A percentile compares a stretch with the other conserved stretches of the same genome.
Evolutionary conservation across 2,113 vertebrate genomes (phyloP).

Genomic region (Dunckerocampus dactyliophorus): DNA sequence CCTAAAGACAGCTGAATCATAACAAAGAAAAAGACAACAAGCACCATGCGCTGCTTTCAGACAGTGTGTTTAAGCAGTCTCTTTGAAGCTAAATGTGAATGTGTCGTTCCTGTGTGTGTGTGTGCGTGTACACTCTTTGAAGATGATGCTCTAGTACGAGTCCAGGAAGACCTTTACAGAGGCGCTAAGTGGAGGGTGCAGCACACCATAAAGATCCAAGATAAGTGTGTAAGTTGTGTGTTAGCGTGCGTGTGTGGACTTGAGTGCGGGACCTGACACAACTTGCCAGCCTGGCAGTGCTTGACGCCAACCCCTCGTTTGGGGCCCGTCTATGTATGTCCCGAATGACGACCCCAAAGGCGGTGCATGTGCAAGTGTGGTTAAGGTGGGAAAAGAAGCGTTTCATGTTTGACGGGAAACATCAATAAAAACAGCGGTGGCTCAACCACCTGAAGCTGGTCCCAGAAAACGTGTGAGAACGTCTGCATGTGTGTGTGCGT

Average conservation of each 20-base stretch:
- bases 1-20: conserved; percentile 30
- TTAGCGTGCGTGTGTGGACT: conserved; percentile 20
- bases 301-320: conserved; percentile 65
- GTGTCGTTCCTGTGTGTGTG: conserved; percentile 19
- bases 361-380: conserved; percentile 49
- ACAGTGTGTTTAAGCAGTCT: conserved; percentile 53
- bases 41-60: conserved; percentile 46
- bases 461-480: conserved; percentile 21
- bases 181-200: conserved; percentile 69
- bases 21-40: conserved; percentile 34
- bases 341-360: conserved; percentile 62
- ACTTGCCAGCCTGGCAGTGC: conserved; percentile 54
- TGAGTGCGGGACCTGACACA: conserved; percentile 57
- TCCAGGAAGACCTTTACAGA: conserved; percentile 66
- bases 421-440: conserved; percentile 54
- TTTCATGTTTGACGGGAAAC: conserved; percentile 67
- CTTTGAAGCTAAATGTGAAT: conserved; percentile 71
- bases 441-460: conserved; percentile 53
- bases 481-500: conserved; percentile 3
- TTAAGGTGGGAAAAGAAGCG: conserved; percentile 50
- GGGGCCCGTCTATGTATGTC: conserved; percentile 63
- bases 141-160: conserved; percentile 49
- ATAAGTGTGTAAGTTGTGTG: conserved; percentile 56
- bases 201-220: conserved; percentile 66
- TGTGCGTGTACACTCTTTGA: conserved; percentile 57